These are phyloP conservation scores for Cosmia pyralina DNA, from an alignment of 2,888 invertebrate species.

Conservation along the genomic window DNA sequence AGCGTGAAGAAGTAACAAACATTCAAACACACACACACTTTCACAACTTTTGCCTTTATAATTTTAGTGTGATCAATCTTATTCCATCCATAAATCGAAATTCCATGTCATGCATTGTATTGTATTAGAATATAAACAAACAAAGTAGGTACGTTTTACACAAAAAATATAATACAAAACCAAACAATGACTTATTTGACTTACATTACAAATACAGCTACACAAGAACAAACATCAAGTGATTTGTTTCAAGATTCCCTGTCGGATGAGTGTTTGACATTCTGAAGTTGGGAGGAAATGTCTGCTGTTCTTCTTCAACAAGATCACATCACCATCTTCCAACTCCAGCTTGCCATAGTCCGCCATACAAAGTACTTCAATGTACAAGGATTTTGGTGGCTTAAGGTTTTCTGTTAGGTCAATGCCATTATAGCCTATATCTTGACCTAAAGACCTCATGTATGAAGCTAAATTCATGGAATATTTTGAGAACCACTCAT, in stretches of 20 bases:
- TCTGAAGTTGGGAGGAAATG: conserved; percentile 96
- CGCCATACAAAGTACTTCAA: conserved; percentile 96
- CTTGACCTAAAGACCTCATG: conserved; percentile 96
- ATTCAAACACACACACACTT: too few species aligned
- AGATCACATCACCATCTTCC: conserved; percentile 97
- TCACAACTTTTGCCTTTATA: too few species aligned
- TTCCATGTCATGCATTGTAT: neutral
- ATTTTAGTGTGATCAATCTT: too few species aligned
- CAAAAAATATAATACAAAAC: conserved; percentile 12
- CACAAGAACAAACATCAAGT: conserved; percentile 64
- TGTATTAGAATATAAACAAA: neutral
- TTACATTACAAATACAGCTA: conserved; percentile 1
- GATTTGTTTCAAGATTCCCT: conserved; percentile 96
- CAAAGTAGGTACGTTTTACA: conserved; percentile 1
- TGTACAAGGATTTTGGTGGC: conserved; percentile 97
- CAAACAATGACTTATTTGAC: conserved; percentile 12
- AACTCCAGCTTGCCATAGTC: conserved; percentile 98
- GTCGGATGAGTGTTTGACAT: conserved; percentile 97
- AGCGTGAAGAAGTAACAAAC: too few species aligned
- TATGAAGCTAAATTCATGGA: conserved; percentile 96
- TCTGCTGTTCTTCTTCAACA: conserved; percentile 97
- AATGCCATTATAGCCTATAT: conserved; percentile 92
- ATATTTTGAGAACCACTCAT: conserved; percentile 97
- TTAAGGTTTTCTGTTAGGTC: conserved; percentile 96
- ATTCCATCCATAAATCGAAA: neutral